phyloP scores from a whole-genome alignment of 2,797 vertebrate species.

The Acanthornis magna region DNA sequence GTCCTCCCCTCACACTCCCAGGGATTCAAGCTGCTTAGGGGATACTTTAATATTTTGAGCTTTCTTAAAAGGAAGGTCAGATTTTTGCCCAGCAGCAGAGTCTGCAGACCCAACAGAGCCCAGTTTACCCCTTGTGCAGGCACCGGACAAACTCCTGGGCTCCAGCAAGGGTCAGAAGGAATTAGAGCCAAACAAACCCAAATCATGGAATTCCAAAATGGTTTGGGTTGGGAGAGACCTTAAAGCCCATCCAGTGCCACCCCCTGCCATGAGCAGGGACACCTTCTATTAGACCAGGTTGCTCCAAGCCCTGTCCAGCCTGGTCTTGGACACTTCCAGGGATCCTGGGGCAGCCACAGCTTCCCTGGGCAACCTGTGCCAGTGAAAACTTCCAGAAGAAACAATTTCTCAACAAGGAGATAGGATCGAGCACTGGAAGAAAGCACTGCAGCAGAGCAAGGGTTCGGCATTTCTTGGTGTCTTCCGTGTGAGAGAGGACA shows the following conservation, averaged over 20 bases:
- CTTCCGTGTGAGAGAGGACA: background rate
- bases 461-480: background rate
- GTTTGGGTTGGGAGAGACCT: background rate
- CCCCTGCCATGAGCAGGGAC: background rate
- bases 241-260: fast-evolving
- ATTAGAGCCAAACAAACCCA: background rate
- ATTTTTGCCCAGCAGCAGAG: background rate
- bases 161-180: background rate
- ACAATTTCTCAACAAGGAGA: background rate
- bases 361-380: background rate
- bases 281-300: fast-evolving
- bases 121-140: background rate
- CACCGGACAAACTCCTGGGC: background rate
- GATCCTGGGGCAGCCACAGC: background rate
- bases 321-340: background rate
- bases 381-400: background rate
- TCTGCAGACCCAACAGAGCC: background rate
- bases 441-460: background rate
- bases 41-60: background rate
- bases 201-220: background rate
- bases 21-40: background rate
- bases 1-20: background rate
- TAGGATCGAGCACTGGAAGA: background rate
- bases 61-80: background rate
- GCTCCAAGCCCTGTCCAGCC: background rate